Percentiles rank a stretch among this genome's conserved stretches.
These are phyloP conservation scores for Lypha dubia DNA, from an alignment of 2,888 invertebrate species.

Conservation along the genomic window DNA sequence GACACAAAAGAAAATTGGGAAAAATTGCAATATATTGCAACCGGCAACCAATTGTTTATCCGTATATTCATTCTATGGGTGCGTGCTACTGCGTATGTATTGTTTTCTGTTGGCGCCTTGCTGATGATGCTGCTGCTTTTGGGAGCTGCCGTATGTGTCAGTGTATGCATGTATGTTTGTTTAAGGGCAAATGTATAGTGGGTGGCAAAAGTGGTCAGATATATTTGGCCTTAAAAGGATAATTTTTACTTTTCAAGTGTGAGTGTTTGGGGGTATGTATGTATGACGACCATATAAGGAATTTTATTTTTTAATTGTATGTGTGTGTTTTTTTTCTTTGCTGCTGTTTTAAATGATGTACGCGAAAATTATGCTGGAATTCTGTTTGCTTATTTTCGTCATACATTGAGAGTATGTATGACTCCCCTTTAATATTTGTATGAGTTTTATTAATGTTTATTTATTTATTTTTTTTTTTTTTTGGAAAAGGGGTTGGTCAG, in stretches of 20 bases:
- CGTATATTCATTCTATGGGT: conserved; percentile 54
- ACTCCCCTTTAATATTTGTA: conserved; percentile 53
- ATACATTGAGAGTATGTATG: neutral
- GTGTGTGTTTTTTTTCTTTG: neutral
- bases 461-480: too few species aligned
- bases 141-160: conserved; percentile 7
- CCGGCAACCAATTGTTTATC: conserved; percentile 51
- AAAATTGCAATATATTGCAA: conserved; percentile 55
- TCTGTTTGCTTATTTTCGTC: conserved; percentile 4
- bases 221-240: conserved; percentile 18
- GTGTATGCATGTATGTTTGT: neutral
- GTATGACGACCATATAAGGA: conserved; percentile 47
- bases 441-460: neutral
- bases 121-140: conserved; percentile 3
- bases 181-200: conserved; percentile 6
- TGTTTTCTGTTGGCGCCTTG: conserved; percentile 28
- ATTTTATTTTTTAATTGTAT: conserved; percentile 4
- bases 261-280: neutral
- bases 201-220: conserved; percentile 29
- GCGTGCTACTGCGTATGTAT: conserved; percentile 54
- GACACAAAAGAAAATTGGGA: neutral
- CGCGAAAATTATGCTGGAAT: conserved; percentile 63
- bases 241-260: neutral
- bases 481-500: conserved; percentile 23
- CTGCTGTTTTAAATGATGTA: conserved; percentile 45